Base-by-base conservation (phyloP, 2,888 invertebrate species). In the Scaptomyza cyrtandrae region DNA sequence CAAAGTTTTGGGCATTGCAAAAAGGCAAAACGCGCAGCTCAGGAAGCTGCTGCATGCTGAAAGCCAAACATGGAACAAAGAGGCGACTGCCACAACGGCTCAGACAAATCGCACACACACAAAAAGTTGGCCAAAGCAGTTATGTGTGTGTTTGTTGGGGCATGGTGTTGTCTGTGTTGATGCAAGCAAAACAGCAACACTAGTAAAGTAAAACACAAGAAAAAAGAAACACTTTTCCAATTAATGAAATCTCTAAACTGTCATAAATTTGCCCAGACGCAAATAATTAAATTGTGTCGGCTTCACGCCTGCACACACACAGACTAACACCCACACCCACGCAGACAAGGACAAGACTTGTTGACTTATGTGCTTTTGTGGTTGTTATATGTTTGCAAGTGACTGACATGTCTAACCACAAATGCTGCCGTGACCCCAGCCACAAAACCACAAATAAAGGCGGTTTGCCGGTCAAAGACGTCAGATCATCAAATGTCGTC, bases 221-320 rank as follows among this genome's bases (percentile, higher is more conserved):
- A 14, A 13, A 57, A 50, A 56, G 68, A 82, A 89, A 78, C 89
- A 88, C 86, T 91, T 90, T 90, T 90, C 90, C 89, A 90, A 91
- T 90, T 90, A 90, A 91, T 90, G 87, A 90, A 90, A 91, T 90
- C 89, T 90, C 86, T 81, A 84, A 90, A 83, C 80, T 86, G 78
- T 83, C 81, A 91, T 90, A 90, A 90, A 91, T 91, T 90, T 72
- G 60, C 64, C 73, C 65, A 77, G 75, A 72, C 80, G 78, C 77
- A 89, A 87, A 87, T 89, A 87, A 87, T 89, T 87, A 89, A 89
- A 87, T 89, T 87, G 75, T 70, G 74, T 75, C 61, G 64, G 69
- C 64, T 65, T 65, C 54, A 65, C 86, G 64, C 60, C 66, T 70
- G 71, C 41, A 41, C 10, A 49, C 53, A 65, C 56, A 57, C 45